These are phyloP conservation scores for Caiman crocodilus DNA, from an alignment of 2,797 vertebrate genomes.

Conservation along the genomic window DNA sequence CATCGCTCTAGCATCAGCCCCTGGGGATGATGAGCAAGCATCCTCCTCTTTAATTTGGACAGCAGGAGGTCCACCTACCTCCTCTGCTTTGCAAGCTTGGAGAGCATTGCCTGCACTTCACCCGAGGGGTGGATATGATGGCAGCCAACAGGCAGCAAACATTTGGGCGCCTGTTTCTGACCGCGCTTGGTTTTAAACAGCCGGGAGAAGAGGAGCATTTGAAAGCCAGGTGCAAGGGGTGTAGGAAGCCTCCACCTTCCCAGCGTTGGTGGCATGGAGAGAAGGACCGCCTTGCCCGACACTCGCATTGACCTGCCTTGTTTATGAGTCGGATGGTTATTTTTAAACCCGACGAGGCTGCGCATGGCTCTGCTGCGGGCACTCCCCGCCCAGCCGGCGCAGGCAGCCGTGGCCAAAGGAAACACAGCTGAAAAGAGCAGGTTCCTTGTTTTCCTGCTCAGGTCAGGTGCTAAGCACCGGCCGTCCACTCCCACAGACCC, in stretches of 20 bases:
- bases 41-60: too few species aligned
- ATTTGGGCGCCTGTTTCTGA: not conserved
- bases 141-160: accelerated
- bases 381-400: not conserved
- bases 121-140: not conserved
- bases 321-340: too few species aligned
- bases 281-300: not conserved
- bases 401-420: not conserved
- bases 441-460: not conserved
- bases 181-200: not conserved
- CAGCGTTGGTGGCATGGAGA: not conserved
- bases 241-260: not conserved
- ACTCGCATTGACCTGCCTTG: accelerated
- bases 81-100: too few species aligned
- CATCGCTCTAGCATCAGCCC: too few species aligned
- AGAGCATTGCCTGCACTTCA: too few species aligned
- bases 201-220: not conserved
- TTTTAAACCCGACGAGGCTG: not conserved
- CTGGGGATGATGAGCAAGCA: too few species aligned
- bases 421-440: not conserved
- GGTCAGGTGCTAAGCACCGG: not conserved
- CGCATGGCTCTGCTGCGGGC: not conserved
- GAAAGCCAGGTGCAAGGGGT: not conserved
- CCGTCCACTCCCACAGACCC: not conserved
- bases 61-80: too few species aligned